Evolutionary conservation across 1,140 invertebrate species (phyloP).

Genomic region (Camponotus vicinus): DNA sequence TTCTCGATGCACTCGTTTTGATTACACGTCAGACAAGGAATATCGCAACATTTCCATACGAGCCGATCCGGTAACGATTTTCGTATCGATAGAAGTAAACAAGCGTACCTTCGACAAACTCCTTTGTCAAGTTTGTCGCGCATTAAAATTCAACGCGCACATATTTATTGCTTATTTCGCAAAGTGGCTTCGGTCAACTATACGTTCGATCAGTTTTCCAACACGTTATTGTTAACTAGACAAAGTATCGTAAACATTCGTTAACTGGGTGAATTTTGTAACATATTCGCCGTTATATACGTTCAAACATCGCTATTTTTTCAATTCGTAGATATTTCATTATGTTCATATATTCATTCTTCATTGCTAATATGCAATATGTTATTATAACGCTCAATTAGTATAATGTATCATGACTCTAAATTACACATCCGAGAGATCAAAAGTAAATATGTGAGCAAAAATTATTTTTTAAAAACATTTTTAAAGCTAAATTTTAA

Average conservation of each 20-base stretch:
- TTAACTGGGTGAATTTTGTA: slow-evolving; percentile 50
- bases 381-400: background rate
- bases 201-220: slow-evolving; percentile 45
- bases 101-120: slow-evolving; percentile 43
- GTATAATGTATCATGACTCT: background rate
- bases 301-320: slow-evolving; percentile 29
- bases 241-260: slow-evolving; percentile 51
- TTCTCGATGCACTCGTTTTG: slow-evolving; percentile 40
- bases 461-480: slow-evolving; percentile 1
- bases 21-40: slow-evolving; percentile 32
- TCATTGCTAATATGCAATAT: background rate
- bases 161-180: slow-evolving; percentile 62
- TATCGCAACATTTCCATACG: slow-evolving; percentile 44
- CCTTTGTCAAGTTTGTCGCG: slow-evolving; percentile 53
- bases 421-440: background rate
- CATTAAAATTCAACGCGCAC: slow-evolving; percentile 57
- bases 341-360: slow-evolving; percentile 10
- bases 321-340: slow-evolving; percentile 32
- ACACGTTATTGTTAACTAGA: slow-evolving; percentile 47
- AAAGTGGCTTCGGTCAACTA: slow-evolving; percentile 42
- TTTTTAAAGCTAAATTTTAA: background rate
- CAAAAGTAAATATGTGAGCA: background rate
- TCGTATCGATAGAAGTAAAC: slow-evolving; percentile 42
- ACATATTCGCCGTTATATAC: slow-evolving; percentile 3
- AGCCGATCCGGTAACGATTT: slow-evolving; percentile 38